Percentiles rank a stretch among this genome's conserved stretches.
phyloP scores from a whole-genome alignment of 2,113 vertebrate species.

The Sylvia atricapilla region DNA sequence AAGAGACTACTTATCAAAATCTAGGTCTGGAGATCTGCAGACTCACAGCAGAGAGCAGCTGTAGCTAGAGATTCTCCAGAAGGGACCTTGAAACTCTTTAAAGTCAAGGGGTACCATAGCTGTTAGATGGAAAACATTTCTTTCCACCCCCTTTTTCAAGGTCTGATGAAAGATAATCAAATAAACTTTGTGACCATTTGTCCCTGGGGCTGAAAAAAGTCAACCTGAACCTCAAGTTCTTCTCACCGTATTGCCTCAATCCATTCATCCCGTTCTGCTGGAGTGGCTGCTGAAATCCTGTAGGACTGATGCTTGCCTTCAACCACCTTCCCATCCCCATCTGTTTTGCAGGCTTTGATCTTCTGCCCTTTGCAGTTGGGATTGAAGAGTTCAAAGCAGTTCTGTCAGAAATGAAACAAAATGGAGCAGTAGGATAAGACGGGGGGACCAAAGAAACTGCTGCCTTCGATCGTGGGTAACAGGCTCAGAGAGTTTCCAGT shows the following conservation, averaged over 20 bases:
- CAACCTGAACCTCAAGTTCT: not conserved
- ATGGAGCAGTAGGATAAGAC: not conserved
- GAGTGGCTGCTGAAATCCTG: conserved; percentile 87
- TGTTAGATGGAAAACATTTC: not conserved
- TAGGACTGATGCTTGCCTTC: conserved; percentile 95
- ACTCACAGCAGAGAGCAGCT: not conserved
- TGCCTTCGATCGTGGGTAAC: not conserved
- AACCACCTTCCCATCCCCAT: conserved; percentile 92
- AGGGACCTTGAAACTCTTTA: not conserved
- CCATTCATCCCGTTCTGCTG: conserved; percentile 89
- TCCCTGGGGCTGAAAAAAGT: not conserved
- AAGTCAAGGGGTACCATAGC: not conserved
- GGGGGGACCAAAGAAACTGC: not conserved
- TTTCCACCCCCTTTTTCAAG: not conserved
- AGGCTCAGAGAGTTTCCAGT: not conserved
- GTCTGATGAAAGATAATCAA: not conserved
- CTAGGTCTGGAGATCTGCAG: not conserved
- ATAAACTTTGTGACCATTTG: not conserved
- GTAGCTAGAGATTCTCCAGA: not conserved
- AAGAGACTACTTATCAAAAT: not conserved
- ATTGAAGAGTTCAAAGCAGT: conserved; percentile 93
- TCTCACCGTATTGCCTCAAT: conserved; percentile 90
- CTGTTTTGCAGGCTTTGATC: conserved; percentile 96
- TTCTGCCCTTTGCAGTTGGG: conserved; percentile 89
- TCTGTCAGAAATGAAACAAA: conserved; percentile 68